Evolutionary conservation across 2,888 invertebrate species (phyloP).

Genomic region (Onthophagus sagittarius): DNA sequence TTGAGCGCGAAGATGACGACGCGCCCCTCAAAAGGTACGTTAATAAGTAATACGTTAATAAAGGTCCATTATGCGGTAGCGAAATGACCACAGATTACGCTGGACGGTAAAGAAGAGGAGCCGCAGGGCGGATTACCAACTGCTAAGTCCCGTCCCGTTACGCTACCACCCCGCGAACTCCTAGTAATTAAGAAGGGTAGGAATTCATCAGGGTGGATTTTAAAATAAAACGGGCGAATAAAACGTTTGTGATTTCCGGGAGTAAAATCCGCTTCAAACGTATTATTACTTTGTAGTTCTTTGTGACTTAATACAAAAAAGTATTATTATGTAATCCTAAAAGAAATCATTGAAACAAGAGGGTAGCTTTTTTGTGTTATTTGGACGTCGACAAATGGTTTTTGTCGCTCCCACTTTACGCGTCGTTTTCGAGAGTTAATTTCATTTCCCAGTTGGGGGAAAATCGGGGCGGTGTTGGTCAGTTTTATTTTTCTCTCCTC

Average conservation of each 20-base stretch:
- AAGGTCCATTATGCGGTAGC: slow-evolving; percentile 15
- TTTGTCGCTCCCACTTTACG: not conserved
- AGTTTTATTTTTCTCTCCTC: slow-evolving; percentile 14
- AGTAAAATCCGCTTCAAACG: not conserved
- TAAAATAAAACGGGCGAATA: slow-evolving; percentile 40
- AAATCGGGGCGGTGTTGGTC: not conserved
- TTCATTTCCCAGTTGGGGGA: slow-evolving; percentile 5
- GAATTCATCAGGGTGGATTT: slow-evolving; percentile 48
- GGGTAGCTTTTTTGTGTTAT: no score
- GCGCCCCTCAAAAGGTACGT: slow-evolving; percentile 13
- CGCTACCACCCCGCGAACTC: not conserved
- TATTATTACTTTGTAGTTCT: not conserved
- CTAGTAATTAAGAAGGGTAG: slow-evolving; percentile 47
- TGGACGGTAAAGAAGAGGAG: slow-evolving; percentile 22
- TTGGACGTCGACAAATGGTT: not conserved
- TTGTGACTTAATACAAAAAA: no score
- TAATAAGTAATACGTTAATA: slow-evolving; percentile 29
- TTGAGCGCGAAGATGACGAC: not conserved
- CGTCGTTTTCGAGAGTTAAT: not conserved
- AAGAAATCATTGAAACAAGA: no score
- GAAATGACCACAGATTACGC: slow-evolving; percentile 11
- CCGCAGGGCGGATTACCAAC: slow-evolving; percentile 21
- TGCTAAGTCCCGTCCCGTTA: slow-evolving; percentile 19
- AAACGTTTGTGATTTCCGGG: not conserved
- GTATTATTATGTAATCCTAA: no score